Evolutionary conservation across 1,140 invertebrate genomes (phyloP).

Genomic region (Ectropis grisescens): DNA sequence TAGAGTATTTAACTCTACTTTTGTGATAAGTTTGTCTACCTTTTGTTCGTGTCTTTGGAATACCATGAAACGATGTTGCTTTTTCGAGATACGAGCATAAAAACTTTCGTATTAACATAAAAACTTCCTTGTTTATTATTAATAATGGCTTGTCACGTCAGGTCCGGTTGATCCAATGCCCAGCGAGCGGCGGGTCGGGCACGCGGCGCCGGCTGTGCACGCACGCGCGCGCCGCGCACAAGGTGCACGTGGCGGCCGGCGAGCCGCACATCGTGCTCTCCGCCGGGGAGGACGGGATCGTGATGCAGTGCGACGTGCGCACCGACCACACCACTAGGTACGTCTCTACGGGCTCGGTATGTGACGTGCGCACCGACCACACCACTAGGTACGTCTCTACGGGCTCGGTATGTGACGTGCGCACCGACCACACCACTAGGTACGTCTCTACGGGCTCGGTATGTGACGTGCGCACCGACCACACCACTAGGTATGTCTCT

Average conservation of each 20-base stretch:
- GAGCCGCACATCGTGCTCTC: slow-evolving; percentile 86
- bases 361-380: no score
- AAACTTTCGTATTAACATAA: no score
- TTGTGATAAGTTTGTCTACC: no score
- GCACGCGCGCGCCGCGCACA: slow-evolving; percentile 83
- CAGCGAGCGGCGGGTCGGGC: slow-evolving; percentile 59
- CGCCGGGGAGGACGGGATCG: slow-evolving; percentile 89
- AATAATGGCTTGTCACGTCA: no score
- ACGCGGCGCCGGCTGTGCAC: slow-evolving; percentile 72
- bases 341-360: no score
- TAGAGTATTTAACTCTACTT: no score
- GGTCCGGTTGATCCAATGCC: slow-evolving; percentile 65
- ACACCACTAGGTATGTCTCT: slow-evolving; percentile 7
- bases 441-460: neutral
- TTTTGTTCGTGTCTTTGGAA: no score
- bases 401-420: no score
- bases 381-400: slow-evolving; percentile 7
- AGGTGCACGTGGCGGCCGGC: slow-evolving; percentile 80
- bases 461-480: no score
- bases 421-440: slow-evolving; percentile 3
- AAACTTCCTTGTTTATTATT: no score
- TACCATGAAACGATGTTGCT: no score
- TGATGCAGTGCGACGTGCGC: slow-evolving; percentile 87
- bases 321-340: slow-evolving; percentile 39
- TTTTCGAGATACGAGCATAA: no score